phyloP scores from a whole-genome alignment of 37 sponge, comb jelly and placozoan species.

The Beroe ovata region DNA sequence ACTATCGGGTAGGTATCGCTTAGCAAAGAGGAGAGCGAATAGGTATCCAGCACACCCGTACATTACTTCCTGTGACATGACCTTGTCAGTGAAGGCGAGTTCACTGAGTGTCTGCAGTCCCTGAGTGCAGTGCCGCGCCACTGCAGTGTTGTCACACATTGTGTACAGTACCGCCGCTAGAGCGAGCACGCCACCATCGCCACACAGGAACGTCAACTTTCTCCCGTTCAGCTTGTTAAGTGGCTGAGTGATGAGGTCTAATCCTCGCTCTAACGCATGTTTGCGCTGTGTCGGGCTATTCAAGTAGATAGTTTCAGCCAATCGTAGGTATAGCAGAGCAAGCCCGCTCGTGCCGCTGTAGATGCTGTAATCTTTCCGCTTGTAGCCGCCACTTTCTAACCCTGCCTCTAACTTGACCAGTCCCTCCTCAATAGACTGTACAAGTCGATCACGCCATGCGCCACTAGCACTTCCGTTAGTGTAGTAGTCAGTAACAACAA shows the following conservation, averaged over 20 bases:
- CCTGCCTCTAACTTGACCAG: conserved; percentile 31
- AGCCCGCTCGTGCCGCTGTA: conserved; percentile 71
- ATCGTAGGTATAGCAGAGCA: conserved; percentile 77
- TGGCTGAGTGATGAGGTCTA: conserved; percentile 19
- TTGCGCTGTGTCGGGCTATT: conserved; percentile 19
- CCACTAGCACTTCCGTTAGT: not conserved
- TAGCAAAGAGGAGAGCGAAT: conserved; percentile 83
- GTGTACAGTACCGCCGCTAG: conserved; percentile 75
- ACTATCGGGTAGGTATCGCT: conserved; percentile 70
- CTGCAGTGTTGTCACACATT: conserved; percentile 65
- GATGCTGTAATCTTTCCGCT: conserved; percentile 41
- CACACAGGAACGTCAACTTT: conserved; percentile 83
- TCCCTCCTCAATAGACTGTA: not conserved
- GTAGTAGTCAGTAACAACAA: conserved; percentile 47
- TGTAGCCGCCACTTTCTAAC: not conserved
- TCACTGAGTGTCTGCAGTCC: conserved; percentile 39
- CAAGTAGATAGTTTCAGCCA: conserved; percentile 70
- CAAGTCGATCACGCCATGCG: conserved; percentile 14
- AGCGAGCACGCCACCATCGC: conserved; percentile 85
- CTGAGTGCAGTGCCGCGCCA: conserved; percentile 27
- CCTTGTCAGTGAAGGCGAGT: conserved; percentile 28
- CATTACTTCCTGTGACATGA: conserved; percentile 81
- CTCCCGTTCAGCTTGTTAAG: conserved; percentile 67
- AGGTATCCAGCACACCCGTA: conserved; percentile 88
- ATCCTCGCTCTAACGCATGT: conserved; percentile 65